phyloP scores from a whole-genome alignment of 2,888 invertebrate genomes.

The Drosophila suboccidentalis region DNA sequence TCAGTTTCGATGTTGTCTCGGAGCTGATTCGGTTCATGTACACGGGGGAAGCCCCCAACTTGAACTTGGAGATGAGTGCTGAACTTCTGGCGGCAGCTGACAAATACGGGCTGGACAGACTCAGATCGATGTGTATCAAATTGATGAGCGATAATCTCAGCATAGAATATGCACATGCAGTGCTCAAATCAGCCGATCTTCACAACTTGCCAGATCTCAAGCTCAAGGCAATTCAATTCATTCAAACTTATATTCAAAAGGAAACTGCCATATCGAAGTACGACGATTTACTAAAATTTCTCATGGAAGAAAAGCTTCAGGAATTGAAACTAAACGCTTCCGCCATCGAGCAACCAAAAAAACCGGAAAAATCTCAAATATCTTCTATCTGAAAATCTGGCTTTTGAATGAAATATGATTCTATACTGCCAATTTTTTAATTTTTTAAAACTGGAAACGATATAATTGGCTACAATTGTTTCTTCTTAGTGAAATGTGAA shows the following conservation, averaged over 20 bases:
- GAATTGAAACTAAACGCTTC: too few species aligned
- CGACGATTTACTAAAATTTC: not conserved
- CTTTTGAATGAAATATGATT: too few species aligned
- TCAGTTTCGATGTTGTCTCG: constrained; percentile 97
- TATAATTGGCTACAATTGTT: too few species aligned
- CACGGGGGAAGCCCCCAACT: constrained; percentile 91
- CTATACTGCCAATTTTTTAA: too few species aligned
- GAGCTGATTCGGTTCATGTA: constrained; percentile 99
- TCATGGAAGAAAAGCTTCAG: not conserved
- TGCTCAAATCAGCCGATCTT: constrained; percentile 89
- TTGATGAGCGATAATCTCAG: constrained; percentile 94
- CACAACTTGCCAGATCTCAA: constrained; percentile 92
- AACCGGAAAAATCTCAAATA: too few species aligned
- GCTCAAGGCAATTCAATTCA: not conserved
- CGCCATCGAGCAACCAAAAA: too few species aligned
- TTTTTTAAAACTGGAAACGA: too few species aligned
- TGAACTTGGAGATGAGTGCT: not conserved
- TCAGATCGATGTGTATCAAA: constrained; percentile 99
- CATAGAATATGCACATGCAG: not conserved
- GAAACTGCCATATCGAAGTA: too few species aligned
- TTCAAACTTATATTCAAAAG: not conserved
- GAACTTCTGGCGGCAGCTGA: constrained; percentile 94
- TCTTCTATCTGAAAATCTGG: too few species aligned
- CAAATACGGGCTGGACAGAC: constrained; percentile 97
- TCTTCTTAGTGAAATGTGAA: too few species aligned